These are phyloP conservation scores for Lates japonicus DNA, from an alignment of 2,797 vertebrate genomes.

Conservation along the genomic window DNA sequence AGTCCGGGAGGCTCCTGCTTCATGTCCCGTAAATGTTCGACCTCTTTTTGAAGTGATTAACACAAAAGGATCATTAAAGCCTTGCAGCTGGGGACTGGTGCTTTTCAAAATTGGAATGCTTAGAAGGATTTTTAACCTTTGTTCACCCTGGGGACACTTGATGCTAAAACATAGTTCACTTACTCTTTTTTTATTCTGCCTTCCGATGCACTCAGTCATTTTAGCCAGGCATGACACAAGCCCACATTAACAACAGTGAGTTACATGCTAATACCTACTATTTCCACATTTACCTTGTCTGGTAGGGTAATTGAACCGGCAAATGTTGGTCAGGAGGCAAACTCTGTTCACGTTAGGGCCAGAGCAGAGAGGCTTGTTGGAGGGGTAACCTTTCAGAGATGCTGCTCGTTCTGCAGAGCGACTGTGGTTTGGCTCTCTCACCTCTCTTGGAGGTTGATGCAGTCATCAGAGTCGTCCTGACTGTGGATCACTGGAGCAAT, in stretches of 20 bases:
- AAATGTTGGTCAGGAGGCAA: conserved; percentile 13
- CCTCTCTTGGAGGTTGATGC: conserved; percentile 51
- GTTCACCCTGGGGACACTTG: not conserved
- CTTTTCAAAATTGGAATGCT: conserved; percentile 3
- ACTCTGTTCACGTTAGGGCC: conserved; percentile 23
- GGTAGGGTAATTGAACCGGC: conserved; percentile 21
- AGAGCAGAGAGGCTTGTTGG: conserved; percentile 30
- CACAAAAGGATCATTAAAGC: conserved; percentile 34
- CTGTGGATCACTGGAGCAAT: conserved; percentile 57
- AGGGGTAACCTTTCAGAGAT: conserved; percentile 45
- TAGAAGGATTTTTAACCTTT: conserved; percentile 27
- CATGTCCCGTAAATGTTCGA: conserved; percentile 46
- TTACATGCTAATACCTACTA: conserved; percentile 2
- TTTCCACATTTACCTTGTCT: conserved; percentile 16
- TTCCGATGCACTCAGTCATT: not conserved
- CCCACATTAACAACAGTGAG: not conserved
- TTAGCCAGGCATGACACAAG: not conserved
- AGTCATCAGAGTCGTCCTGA: conserved; percentile 54
- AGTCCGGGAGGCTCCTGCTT: conserved; percentile 39
- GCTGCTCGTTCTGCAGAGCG: conserved; percentile 30
- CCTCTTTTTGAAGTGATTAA: conserved; percentile 57
- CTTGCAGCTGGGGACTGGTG: conserved; percentile 8
- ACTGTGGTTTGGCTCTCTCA: conserved; percentile 60
- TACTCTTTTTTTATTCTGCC: not conserved
- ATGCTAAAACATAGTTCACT: conserved; percentile 6